Evolutionary conservation across 2,888 invertebrate species (phyloP).

Genomic region (Neoascia interrupta): DNA sequence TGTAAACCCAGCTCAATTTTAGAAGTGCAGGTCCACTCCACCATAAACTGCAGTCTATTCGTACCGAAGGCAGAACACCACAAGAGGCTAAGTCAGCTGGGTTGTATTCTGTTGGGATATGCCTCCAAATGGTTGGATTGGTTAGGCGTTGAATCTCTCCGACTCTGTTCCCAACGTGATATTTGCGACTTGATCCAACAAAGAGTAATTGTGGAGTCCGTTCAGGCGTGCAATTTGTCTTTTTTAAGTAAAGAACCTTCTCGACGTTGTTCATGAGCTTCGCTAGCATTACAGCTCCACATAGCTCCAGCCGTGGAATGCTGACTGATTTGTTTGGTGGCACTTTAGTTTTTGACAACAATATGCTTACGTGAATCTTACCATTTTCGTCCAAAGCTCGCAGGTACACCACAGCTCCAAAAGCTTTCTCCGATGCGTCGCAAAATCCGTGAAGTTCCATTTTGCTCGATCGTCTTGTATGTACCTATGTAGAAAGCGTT

Average conservation of each 20-base stretch:
- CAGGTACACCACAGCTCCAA: no score
- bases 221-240: conserved; percentile 18
- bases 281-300: background rate
- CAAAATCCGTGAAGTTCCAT: background rate
- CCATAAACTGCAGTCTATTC: background rate
- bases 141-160: conserved; percentile 41
- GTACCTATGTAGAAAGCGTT: background rate
- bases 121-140: conserved; percentile 19
- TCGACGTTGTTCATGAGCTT: background rate
- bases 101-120: conserved; percentile 49
- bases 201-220: conserved; percentile 38
- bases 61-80: conserved; percentile 4
- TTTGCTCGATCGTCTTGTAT: no score
- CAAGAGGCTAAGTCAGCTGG: conserved; percentile 59
- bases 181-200: conserved; percentile 40
- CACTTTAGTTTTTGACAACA: background rate
- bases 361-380: background rate
- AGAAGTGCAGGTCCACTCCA: background rate
- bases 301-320: background rate
- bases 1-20: background rate
- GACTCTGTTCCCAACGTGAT: conserved; percentile 35
- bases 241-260: background rate
- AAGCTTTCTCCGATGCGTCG: background rate
- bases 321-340: background rate
- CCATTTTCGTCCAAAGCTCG: background rate